Base-by-base conservation (phyloP, 2,113 vertebrate species). In the Gymnorhina tibicen region DNA sequence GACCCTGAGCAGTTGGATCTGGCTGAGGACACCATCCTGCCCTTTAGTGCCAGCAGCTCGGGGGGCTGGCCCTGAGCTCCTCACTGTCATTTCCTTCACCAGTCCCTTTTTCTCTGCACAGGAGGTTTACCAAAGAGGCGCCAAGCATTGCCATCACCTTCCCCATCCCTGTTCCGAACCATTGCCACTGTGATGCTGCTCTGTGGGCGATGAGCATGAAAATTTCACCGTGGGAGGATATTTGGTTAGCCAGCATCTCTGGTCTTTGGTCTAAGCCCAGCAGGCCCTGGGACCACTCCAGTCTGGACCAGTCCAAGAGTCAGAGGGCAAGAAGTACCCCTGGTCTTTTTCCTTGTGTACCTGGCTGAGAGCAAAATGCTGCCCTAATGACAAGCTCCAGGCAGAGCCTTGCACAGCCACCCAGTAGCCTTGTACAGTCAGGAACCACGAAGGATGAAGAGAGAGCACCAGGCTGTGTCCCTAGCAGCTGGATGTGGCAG, bases 141-240 rank as follows among this genome's bases (percentile, higher is more conserved):
- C 33, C 3, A 15, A 87, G 18, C 26, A 59, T n/a, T 2, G 0
- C 39, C 35, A 24, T 42, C 32, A 49, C 18, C 32, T 42, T 82
- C 17, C 23, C 16, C 17, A 7, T 22, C 23, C 44, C 52, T 1
- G 0, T 53, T 67, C 27, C 7, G 11, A 79, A n/a, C 10, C 1
- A 1, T 3, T 58, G 73, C 32, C 35, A 10, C 32, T 6, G 6
- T 10, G 41, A 60, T n/a, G 55, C 18, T 72, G 33, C 28, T 85
- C 20, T 39, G 33, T 8, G 19, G 24, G 15, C 0, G 0, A 33
- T 7, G 33, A 90, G 32, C 28, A 37, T 0, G 5, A 63, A 56
- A 35, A 32, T 64, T n/a, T 56, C 37, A 17, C 53, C 8, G 1
- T 28, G 46, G 39, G 10, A 74, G 28, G 22, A 5, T 20, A 41